These are phyloP conservation scores for Cottoperca gobio DNA, from an alignment of 2,797 vertebrate species.

Conservation along the genomic window DNA sequence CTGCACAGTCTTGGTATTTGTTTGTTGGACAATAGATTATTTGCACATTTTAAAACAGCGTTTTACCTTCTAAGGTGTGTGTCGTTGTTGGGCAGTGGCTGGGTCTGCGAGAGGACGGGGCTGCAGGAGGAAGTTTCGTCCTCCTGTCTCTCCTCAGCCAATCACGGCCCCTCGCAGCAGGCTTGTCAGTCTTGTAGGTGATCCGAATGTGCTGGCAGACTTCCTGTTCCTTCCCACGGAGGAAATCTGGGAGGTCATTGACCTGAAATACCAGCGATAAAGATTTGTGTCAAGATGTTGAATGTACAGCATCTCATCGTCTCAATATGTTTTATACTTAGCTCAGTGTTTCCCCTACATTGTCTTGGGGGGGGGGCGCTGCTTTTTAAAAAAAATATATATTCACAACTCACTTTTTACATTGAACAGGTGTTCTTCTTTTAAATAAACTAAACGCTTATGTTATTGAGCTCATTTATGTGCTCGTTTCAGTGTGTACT, in stretches of 20 bases:
- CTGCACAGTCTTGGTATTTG: too few relatives aligned
- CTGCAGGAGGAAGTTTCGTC: slow-evolving; percentile 1
- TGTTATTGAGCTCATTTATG: too few relatives aligned
- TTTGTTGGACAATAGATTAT: neutral
- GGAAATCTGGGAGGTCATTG: slow-evolving; percentile 88
- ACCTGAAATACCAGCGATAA: slow-evolving; percentile 70
- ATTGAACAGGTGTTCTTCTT: too few relatives aligned
- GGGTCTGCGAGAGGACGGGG: slow-evolving; percentile 26
- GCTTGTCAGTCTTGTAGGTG: slow-evolving; percentile 68
- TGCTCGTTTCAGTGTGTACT: too few relatives aligned
- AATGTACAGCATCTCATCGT: neutral
- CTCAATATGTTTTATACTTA: neutral
- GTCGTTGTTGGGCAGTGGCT: slow-evolving; percentile 32
- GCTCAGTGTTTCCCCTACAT: too few relatives aligned
- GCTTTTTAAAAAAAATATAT: too few relatives aligned
- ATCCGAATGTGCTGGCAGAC: slow-evolving; percentile 86
- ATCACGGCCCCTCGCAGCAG: slow-evolving; percentile 47
- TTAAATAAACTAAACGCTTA: too few relatives aligned
- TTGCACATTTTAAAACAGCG: neutral
- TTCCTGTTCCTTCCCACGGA: slow-evolving; percentile 81
- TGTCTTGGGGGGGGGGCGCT: too few relatives aligned
- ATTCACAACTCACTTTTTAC: too few relatives aligned
- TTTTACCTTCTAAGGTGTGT: slow-evolving; percentile 48
- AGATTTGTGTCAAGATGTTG: neutral
- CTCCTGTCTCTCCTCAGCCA: slow-evolving; percentile 45